Base-by-base conservation (phyloP, 2,113 vertebrate species). In the Thalassoma bifasciatum region DNA sequence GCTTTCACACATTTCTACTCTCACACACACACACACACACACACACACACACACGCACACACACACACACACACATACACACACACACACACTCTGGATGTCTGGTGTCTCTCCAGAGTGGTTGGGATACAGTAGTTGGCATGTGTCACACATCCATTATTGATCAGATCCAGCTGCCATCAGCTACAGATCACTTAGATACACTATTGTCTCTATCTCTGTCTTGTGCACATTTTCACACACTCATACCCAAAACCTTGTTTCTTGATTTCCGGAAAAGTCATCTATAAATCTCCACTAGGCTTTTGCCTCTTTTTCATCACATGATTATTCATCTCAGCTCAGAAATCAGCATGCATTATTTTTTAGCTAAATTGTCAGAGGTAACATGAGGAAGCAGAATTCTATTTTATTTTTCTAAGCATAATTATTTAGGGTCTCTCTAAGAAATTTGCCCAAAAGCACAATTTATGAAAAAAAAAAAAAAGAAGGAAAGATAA, bases 141-240 rank as follows among this genome's bases (percentile, higher is more conserved):
- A 91, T 87, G 88, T 91, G 92, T 91, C 89, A 90, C 81, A 91
- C 82, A 93, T 93, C 58, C 76, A 93, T 93, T 91, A 93, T 93
- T 92, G 90, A 92, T 91, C 86, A 89, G 74, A 86, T 86, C 79
- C 91, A 92, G 91, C 89, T 92, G 91, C 89, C 89, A 76, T 89
- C 82, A 74, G 87, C 82, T 62, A 80, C 85, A 85, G 84, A 86
- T 89, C 89, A 88, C 77, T 90, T 83, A 81, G 85, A 84, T 26
- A 79, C 70, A 71, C 68, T 40, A 82, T 68, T 68, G 68, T 73
- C 68, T 66, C 59, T 23, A n/a, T n/a, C n/a, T n/a, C n/a, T n/a
- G 37, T 59, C 70, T 44, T 12, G n/a, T 52, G 38, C 44, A 42
- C 42, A 40, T 52, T 22, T n/a, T 52, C 57, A 72, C 49, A 51